Conservation (phyloP, 2,888 invertebrate genomes). For the Euclidia mi region DNA sequence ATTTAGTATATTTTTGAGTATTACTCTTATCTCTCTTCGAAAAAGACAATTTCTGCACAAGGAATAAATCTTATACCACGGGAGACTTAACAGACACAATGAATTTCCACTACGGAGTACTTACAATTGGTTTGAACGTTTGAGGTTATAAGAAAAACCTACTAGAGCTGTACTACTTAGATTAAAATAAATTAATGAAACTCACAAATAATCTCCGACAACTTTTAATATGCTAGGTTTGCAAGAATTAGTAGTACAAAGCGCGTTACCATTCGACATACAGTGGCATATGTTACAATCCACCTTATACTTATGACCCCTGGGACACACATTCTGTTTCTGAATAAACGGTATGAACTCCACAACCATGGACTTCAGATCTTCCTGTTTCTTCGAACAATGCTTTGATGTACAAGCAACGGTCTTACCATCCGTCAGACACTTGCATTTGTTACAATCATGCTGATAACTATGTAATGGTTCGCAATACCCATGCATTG, state of each 20-base stretch:
- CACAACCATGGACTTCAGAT: constrained; percentile 24
- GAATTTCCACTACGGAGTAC: no score
- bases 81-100: no score
- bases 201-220: neutral
- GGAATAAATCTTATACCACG: no score
- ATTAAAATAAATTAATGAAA: neutral
- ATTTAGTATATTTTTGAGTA: no score
- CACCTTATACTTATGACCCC: constrained; percentile 71
- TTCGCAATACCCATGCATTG: constrained; percentile 74
- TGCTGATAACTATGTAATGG: constrained; percentile 69
- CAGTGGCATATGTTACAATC: constrained; percentile 81
- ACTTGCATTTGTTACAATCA: constrained; percentile 75
- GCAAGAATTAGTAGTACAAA: constrained; percentile 76
- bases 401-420: constrained; percentile 65
- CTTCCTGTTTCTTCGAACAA: constrained; percentile 38
- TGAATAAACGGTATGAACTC: constrained; percentile 73
- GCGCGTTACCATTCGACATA: constrained; percentile 73
- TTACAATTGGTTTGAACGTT: no score
- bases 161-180: no score
- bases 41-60: no score
- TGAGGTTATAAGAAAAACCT: no score
- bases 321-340: constrained; percentile 61
- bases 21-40: no score
- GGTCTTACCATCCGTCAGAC: constrained; percentile 71
- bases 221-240: neutral